Evolutionary conservation across 1,140 invertebrate species (phyloP), one percentile per base, ranked within the genome.

Genomic region (Tetranychus urticae): DNA sequence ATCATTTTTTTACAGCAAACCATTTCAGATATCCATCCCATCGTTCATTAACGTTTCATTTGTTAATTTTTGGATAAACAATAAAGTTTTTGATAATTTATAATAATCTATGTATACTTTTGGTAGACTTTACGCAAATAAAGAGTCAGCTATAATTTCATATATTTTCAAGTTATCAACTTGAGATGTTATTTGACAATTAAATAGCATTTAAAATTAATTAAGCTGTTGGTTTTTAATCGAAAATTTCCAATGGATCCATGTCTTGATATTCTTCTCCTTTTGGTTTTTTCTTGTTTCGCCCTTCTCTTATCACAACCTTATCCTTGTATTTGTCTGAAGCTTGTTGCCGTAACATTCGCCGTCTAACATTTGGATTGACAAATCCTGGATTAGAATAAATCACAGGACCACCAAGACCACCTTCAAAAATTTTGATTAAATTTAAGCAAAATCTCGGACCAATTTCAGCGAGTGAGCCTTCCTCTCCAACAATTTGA

Each of bases 401-500:
- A 33, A 98, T 72, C 23, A 88, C 82, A 61, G 80, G 74, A 35
- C 92, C 93, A 60, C 84, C 81, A 76, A 98, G 98, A 71, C 91
- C 94, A n/a, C 83, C 85, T 63, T 82, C 82, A 76, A 98, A 97
- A 64, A 86, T 80, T 71, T 84, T 84, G 66, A 96, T 87, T 6
- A 91, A 89, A 76, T 98, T 94, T 65, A 98, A 76, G 0, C 92
- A 86, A 79, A 97, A 93, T 74, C 93, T 77, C 23, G 65, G 68
- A 77, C 81, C 94, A 68, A 98, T 90, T 82, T 99, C 96, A 45
- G 86, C 83, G 42, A 98, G 75, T 55, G 86, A 88, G 64, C 88
- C 89, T 76, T 91, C 88, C 76, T 97, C 90, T 57, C 89, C 88
- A 33, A 97, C 75, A 67, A 99, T 96, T 75, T 99, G 93, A 72